These are phyloP conservation scores for Benitochromis conjunctus DNA, from an alignment of 2,113 vertebrate genomes.

Conservation along the genomic window DNA sequence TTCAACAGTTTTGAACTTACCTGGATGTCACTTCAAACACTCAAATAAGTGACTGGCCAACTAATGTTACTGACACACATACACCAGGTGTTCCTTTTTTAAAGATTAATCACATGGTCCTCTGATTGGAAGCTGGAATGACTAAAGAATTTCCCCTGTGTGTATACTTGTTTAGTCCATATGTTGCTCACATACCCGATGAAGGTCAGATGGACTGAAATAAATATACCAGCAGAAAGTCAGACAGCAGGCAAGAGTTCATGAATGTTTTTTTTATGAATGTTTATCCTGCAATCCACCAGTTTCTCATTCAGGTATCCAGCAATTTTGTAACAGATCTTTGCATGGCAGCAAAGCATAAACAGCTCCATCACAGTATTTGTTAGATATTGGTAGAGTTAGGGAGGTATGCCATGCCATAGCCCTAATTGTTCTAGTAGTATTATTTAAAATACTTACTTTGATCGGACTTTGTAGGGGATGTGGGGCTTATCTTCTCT, in stretches of 20 bases:
- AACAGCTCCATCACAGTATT: background rate
- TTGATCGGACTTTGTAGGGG: constrained; percentile 86
- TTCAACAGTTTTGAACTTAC: background rate
- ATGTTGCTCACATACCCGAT: background rate
- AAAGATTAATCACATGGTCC: background rate
- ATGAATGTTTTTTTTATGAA: background rate
- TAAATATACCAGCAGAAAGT: background rate
- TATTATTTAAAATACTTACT: constrained; percentile 77
- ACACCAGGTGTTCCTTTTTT: background rate
- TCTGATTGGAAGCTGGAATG: background rate
- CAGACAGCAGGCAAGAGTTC: background rate
- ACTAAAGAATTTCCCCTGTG: background rate
- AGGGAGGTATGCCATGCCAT: background rate
- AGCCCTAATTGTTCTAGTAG: background rate
- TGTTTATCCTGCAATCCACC: background rate
- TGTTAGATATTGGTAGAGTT: background rate
- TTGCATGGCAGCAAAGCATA: background rate
- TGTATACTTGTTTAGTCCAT: background rate
- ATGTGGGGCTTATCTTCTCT: constrained; percentile 85
- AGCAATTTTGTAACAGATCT: background rate
- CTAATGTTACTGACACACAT: background rate
- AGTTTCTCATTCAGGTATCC: background rate
- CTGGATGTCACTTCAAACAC: background rate
- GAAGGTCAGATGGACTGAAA: background rate
- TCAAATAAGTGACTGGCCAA: too few species aligned